Evolutionary conservation across 2,797 vertebrate genomes (phyloP).

Genomic region (Crenuchus spilurus): DNA sequence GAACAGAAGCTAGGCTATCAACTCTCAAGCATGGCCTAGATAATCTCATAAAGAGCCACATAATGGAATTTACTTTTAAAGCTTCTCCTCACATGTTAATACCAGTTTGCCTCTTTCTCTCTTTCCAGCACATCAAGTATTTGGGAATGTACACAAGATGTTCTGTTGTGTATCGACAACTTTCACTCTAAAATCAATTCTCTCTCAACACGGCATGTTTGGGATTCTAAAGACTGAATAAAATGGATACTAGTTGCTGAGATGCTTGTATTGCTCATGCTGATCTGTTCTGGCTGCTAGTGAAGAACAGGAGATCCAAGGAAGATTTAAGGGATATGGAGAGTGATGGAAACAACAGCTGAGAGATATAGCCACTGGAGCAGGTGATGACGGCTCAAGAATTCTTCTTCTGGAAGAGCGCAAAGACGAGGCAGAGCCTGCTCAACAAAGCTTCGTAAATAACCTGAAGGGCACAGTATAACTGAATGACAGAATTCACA

Average conservation of each 20-base stretch:
- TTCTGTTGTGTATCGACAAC: neutral
- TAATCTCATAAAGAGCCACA: slow-evolving; percentile 1
- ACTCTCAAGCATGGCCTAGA: neutral
- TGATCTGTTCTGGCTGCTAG: slow-evolving; percentile 25
- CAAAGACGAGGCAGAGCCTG: neutral
- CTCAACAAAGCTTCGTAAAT: slow-evolving; percentile 1
- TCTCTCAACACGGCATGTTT: neutral
- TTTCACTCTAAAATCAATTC: neutral
- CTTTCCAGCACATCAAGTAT: no score
- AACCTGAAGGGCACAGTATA: slow-evolving; percentile 12
- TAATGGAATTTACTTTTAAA: neutral
- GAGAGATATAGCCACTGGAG: slow-evolving; percentile 21
- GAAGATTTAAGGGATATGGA: slow-evolving; percentile 20
- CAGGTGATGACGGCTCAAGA: neutral
- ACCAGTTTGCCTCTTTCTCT: neutral
- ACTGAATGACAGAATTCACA: neutral
- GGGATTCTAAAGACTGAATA: neutral
- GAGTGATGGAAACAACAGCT: slow-evolving; percentile 25
- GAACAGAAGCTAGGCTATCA: neutral
- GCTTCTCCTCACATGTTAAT: neutral
- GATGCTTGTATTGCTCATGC: neutral
- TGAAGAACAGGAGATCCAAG: slow-evolving; percentile 25
- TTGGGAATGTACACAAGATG: no score
- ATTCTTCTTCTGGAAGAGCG: neutral
- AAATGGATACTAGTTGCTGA: neutral